phyloP scores from a whole-genome alignment of 2,888 invertebrate species.

The Rambutsinella grinnellia region DNA sequence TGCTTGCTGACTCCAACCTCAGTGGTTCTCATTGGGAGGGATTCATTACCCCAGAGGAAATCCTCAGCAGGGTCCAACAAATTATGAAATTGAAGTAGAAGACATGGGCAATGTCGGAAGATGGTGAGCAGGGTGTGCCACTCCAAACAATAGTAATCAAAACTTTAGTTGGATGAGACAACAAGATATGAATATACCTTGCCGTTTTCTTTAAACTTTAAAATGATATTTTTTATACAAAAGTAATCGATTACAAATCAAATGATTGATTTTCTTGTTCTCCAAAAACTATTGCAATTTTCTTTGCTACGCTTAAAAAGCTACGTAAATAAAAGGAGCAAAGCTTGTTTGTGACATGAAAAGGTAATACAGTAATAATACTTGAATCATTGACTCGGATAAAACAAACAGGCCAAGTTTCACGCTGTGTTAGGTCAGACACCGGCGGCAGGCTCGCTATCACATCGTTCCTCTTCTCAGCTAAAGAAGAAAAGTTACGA shows the following conservation, averaged over 20 bases:
- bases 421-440: constrained; percentile 52
- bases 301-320: too few relatives aligned
- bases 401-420: constrained; percentile 53
- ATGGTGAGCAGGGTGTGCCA: constrained; percentile 48
- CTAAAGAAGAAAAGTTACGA: neutral
- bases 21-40: constrained; percentile 56
- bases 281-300: too few relatives aligned
- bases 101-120: constrained; percentile 31
- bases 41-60: constrained; percentile 65
- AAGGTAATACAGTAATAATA: constrained; percentile 43
- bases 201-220: neutral
- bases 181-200: neutral
- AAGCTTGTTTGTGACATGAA: too few relatives aligned
- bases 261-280: too few relatives aligned
- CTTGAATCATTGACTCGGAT: constrained; percentile 38
- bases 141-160: neutral
- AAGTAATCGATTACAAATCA: too few relatives aligned
- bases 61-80: constrained; percentile 63
- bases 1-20: constrained; percentile 35
- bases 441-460: constrained; percentile 54
- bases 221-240: neutral
- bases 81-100: constrained; percentile 60
- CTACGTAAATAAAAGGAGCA: too few relatives aligned
- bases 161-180: neutral
- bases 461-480: constrained; percentile 25